Conservation (phyloP, 2,888 invertebrate genomes). For the Heliconius charithonia region DNA sequence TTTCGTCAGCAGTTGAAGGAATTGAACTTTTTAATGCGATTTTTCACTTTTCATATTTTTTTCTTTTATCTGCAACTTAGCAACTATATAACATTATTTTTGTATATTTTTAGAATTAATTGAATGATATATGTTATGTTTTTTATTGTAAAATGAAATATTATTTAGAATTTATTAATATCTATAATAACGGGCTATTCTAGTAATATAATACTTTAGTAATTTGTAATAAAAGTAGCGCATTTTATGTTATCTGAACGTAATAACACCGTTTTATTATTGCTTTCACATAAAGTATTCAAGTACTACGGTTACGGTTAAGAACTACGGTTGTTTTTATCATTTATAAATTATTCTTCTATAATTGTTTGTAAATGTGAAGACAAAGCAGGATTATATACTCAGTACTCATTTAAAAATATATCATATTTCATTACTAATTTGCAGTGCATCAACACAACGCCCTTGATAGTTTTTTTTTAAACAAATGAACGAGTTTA, state of each 20-base stretch:
- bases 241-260: too few relatives aligned
- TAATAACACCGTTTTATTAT: too few relatives aligned
- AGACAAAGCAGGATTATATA: too few relatives aligned
- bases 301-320: too few relatives aligned
- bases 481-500: background rate
- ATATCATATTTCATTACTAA: background rate
- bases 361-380: too few relatives aligned
- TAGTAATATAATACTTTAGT: background rate
- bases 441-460: background rate
- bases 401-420: background rate
- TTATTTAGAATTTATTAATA: too few relatives aligned
- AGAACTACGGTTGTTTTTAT: background rate
- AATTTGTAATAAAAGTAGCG: background rate
- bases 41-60: constrained; percentile 33
- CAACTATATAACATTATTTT: background rate
- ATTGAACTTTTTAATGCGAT: constrained; percentile 54
- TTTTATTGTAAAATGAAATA: background rate
- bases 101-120: background rate
- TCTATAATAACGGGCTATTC: background rate
- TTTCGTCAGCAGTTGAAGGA: constrained; percentile 60
- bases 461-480: background rate
- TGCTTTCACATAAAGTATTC: too few relatives aligned
- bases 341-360: too few relatives aligned
- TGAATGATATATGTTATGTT: background rate
- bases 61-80: background rate